phyloP scores from a whole-genome alignment of 2,113 vertebrate species.

The Bubo scandiacus region DNA sequence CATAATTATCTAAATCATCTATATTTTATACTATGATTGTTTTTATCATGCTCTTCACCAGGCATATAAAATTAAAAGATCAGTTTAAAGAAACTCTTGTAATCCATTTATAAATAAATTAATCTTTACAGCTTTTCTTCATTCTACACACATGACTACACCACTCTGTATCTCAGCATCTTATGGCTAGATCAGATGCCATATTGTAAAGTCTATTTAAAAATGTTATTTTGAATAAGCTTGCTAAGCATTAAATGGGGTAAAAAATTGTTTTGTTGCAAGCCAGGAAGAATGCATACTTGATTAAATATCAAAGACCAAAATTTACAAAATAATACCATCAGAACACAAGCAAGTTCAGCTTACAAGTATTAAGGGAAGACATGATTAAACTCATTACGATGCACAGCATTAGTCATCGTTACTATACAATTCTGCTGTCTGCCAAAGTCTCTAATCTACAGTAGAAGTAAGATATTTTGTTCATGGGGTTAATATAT shows the following conservation, averaged over 20 bases:
- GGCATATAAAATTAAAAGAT: slow-evolving; percentile 10
- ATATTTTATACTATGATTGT: background rate
- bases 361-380: slow-evolving; percentile 12
- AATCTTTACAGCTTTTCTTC: slow-evolving; percentile 16
- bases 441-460: background rate
- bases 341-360: slow-evolving; percentile 12
- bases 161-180: background rate
- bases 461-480: background rate
- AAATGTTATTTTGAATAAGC: background rate
- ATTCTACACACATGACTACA: background rate
- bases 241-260: slow-evolving; percentile 12
- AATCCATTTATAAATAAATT: slow-evolving; percentile 55
- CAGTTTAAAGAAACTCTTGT: slow-evolving; percentile 10
- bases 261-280: slow-evolving; percentile 6
- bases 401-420: background rate
- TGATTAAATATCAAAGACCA: slow-evolving; percentile 44
- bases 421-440: background rate
- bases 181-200: background rate
- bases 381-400: slow-evolving; percentile 43
- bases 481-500: background rate
- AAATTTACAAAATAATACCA: slow-evolving; percentile 30
- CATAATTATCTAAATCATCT: background rate
- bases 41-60: background rate
- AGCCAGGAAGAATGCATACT: background rate
- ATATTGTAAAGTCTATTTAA: background rate